A percentile compares a stretch with the other conserved stretches of the same genome.
Conservation (phyloP, 2,888 invertebrate species). For the Halocaridina rubra region DNA sequence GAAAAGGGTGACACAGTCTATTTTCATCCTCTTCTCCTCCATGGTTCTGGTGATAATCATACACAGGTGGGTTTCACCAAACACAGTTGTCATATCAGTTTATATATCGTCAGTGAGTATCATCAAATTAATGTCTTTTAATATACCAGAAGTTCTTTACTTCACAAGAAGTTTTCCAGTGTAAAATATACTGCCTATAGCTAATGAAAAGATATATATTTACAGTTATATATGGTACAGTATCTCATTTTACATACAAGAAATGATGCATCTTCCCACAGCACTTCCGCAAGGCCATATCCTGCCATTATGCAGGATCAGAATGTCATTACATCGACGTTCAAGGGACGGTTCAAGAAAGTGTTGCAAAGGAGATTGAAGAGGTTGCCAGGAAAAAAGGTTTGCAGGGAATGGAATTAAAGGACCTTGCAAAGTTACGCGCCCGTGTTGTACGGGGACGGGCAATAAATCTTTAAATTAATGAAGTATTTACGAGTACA, state of each 20-base stretch:
- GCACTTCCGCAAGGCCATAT: constrained; percentile 82
- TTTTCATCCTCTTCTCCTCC: constrained; percentile 87
- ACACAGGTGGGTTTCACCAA: too few relatives aligned
- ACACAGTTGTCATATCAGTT: too few relatives aligned
- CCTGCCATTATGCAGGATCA: constrained; percentile 83
- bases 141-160: too few relatives aligned
- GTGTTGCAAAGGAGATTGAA: constrained; percentile 74
- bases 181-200: too few relatives aligned
- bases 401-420: constrained; percentile 66
- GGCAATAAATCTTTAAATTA: neutral
- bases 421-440: constrained; percentile 64
- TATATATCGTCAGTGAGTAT: too few relatives aligned
- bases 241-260: too few relatives aligned
- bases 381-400: constrained; percentile 69
- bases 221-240: too few relatives aligned
- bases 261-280: constrained; percentile 67
- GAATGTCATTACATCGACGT: constrained; percentile 79
- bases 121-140: too few relatives aligned
- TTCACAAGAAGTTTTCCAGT: too few relatives aligned
- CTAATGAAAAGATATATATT: too few relatives aligned
- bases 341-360: constrained; percentile 75
- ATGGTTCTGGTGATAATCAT: constrained; percentile 78
- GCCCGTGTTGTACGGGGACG: neutral
- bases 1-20: constrained; percentile 88
- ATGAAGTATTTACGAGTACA: neutral